These are phyloP conservation scores for Tribolium freemani DNA, from an alignment of 2,888 invertebrate genomes.

Conservation along the genomic window DNA sequence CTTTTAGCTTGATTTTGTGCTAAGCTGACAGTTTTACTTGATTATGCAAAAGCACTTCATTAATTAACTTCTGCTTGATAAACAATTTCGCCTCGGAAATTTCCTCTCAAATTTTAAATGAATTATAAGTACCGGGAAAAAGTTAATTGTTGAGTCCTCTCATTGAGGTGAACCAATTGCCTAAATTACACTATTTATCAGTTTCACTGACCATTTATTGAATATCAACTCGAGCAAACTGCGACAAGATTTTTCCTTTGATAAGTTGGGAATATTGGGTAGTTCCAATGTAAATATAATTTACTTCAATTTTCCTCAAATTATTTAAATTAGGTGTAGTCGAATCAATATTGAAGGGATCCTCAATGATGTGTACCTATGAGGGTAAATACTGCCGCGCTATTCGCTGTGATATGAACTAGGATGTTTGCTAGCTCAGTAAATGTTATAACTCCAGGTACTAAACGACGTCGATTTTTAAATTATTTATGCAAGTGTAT, in stretches of 20 bases:
- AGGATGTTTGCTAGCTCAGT: too few relatives aligned
- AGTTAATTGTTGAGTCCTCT: neutral
- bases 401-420: neutral
- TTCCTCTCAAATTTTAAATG: neutral
- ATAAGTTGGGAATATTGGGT: neutral
- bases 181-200: neutral
- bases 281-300: neutral
- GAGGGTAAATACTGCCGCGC: neutral
- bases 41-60: conserved; percentile 14
- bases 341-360: neutral
- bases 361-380: neutral
- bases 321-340: neutral
- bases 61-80: conserved; percentile 24
- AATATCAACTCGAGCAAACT: neutral
- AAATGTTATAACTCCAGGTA: too few relatives aligned
- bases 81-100: conserved; percentile 13
- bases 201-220: neutral
- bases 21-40: conserved; percentile 13
- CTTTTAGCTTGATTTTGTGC: conserved; percentile 10
- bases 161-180: neutral
- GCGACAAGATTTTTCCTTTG: neutral
- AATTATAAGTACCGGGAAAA: neutral
- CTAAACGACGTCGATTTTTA: neutral
- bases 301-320: neutral
- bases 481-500: neutral